A percentile compares a stretch with the other conserved stretches of the same genome.
phyloP scores from a whole-genome alignment of 2,113 vertebrate genomes.

The Heteronetta atricapilla region DNA sequence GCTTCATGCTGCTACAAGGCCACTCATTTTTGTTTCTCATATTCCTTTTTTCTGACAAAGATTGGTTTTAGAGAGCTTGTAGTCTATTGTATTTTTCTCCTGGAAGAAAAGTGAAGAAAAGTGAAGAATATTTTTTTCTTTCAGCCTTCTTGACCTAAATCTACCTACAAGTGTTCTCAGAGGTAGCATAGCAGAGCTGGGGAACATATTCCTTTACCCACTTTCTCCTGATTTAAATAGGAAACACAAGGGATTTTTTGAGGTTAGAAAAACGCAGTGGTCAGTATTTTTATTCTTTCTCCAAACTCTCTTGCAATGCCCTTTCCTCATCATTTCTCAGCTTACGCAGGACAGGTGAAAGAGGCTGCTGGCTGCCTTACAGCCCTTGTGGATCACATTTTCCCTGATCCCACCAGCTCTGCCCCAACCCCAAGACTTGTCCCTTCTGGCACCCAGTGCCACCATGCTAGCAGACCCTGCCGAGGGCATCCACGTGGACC shows the following conservation, averaged over 20 bases:
- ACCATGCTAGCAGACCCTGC: neutral
- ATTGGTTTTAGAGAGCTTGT: neutral
- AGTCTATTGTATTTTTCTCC: neutral
- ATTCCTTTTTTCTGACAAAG: neutral
- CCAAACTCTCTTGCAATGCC: too few relatives aligned
- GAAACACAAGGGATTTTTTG: neutral
- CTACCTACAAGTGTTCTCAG: neutral
- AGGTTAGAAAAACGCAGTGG: neutral
- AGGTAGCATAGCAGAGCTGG: neutral
- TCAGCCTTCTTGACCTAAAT: neutral
- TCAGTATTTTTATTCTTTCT: neutral
- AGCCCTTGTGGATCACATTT: fast-evolving
- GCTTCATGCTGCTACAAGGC: too few relatives aligned
- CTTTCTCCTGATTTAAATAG: neutral
- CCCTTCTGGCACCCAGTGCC: neutral
- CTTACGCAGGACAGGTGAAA: fast-evolving
- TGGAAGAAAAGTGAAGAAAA: neutral
- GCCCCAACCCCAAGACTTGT: fast-evolving
- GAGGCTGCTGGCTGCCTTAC: neutral
- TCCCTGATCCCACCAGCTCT: neutral
- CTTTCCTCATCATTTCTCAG: neutral
- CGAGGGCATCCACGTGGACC: neutral
- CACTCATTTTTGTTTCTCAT: neutral
- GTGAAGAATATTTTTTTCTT: neutral
- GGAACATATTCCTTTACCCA: neutral